Percentiles rank a stretch among this genome's conserved stretches.
Evolutionary conservation across 2,888 invertebrate species (phyloP).

Genomic region (Drosophila robusta): DNA sequence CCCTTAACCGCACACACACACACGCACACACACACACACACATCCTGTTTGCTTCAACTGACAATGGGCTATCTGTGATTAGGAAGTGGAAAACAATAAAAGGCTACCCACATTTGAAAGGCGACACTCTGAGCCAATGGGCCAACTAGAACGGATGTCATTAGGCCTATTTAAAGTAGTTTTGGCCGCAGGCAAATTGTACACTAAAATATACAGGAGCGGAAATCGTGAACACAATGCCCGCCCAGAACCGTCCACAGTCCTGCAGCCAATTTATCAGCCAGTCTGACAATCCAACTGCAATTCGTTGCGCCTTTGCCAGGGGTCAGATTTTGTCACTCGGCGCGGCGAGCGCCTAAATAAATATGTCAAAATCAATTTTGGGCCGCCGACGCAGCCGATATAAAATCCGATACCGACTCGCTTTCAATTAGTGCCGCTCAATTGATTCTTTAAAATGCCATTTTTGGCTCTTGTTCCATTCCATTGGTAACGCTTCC

Average conservation of each 20-base stretch:
- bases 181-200: conserved; percentile 62
- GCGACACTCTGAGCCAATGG: conserved; percentile 41
- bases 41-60: conserved; percentile 52
- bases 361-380: conserved; percentile 77
- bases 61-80: conserved; percentile 75
- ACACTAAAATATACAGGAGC: conserved; percentile 14
- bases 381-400: conserved; percentile 46
- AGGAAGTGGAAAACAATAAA: conserved; percentile 82
- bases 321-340: conserved; percentile 63
- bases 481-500: conserved; percentile 36
- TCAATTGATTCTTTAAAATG: conserved; percentile 70
- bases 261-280: conserved; percentile 52
- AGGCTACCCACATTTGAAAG: conserved; percentile 61
- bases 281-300: conserved; percentile 33
- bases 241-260: neutral
- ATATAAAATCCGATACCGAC: conserved; percentile 38
- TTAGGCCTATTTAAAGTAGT: conserved; percentile 75
- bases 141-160: conserved; percentile 73
- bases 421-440: conserved; percentile 64
- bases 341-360: conserved; percentile 54
- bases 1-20: conserved; percentile 66
- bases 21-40: conserved; percentile 28
- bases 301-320: conserved; percentile 68
- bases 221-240: conserved; percentile 61
- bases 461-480: conserved; percentile 30